Conservation (phyloP, 2,888 invertebrate genomes). For the Limenitis camilla region DNA sequence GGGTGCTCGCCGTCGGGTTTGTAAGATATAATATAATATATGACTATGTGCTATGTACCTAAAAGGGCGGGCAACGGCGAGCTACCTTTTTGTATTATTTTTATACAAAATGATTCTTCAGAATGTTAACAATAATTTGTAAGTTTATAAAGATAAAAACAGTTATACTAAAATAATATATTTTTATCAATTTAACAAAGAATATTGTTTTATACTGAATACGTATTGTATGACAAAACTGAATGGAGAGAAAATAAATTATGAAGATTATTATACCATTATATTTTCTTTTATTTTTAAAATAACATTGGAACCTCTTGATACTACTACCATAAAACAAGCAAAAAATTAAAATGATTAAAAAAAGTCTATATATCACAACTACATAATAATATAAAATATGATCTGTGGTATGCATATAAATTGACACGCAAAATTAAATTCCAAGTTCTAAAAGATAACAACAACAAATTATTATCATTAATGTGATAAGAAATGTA, state of each 20-base stretch:
- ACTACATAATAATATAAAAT: neutral
- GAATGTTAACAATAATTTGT: slow-evolving; percentile 73
- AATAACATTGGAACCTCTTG: neutral
- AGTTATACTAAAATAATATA: slow-evolving; percentile 74
- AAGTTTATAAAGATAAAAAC: slow-evolving; percentile 70
- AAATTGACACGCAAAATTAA: too few relatives aligned
- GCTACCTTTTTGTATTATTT: slow-evolving; percentile 66
- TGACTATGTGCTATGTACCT: slow-evolving; percentile 17
- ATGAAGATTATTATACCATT: slow-evolving; percentile 73
- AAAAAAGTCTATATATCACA: too few relatives aligned
- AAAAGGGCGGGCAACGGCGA: slow-evolving; percentile 29
- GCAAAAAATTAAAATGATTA: too few relatives aligned
- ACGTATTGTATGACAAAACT: slow-evolving; percentile 68
- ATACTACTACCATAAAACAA: too few relatives aligned
- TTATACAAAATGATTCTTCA: slow-evolving; percentile 67
- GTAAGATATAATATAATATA: slow-evolving; percentile 16
- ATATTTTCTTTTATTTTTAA: slow-evolving; percentile 48
- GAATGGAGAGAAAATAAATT: slow-evolving; percentile 66
- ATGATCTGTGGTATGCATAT: too few relatives aligned
- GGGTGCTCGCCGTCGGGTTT: slow-evolving; percentile 37
- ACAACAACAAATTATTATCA: neutral
- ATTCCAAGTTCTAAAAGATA: too few relatives aligned
- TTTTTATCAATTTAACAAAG: slow-evolving; percentile 74
- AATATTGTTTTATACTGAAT: slow-evolving; percentile 74
- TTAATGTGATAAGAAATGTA: slow-evolving; percentile 6